These are phyloP conservation scores for Drosophila birchii DNA, from an alignment of 2,888 invertebrate species.

Conservation along the genomic window DNA sequence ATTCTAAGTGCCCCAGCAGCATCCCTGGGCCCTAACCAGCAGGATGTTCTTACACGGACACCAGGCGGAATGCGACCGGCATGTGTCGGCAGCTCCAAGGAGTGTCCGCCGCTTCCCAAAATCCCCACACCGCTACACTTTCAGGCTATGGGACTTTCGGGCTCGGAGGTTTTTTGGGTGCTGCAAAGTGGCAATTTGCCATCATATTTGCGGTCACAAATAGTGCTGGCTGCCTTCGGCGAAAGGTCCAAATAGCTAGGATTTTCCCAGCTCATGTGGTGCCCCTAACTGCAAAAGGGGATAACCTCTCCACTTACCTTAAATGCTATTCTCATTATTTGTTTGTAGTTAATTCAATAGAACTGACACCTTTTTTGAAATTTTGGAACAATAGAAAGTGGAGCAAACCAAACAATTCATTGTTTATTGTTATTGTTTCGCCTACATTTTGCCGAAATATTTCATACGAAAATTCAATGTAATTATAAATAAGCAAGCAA, in stretches of 20 bases:
- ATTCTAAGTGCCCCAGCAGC: constrained; percentile 51
- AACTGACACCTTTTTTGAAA: neutral
- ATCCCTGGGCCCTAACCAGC: constrained; percentile 7
- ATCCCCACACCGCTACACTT: neutral
- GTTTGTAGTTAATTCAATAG: neutral
- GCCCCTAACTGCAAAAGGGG: neutral
- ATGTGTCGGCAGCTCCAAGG: constrained; percentile 44
- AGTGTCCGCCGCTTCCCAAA: constrained; percentile 1
- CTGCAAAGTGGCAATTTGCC: constrained; percentile 62
- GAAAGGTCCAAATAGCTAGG: constrained; percentile 12
- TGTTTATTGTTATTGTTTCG: constrained; percentile 1
- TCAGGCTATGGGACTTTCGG: constrained; percentile 22
- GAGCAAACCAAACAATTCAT: neutral
- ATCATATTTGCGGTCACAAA: constrained; percentile 54
- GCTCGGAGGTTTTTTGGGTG: constrained; percentile 44
- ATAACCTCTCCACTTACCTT: constrained; percentile 3
- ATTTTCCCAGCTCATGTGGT: constrained; percentile 11
- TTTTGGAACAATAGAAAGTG: neutral
- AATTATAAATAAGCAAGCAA: neutral
- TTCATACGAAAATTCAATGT: neutral
- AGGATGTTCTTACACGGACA: constrained; percentile 29
- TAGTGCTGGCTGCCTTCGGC: constrained; percentile 17
- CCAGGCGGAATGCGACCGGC: constrained; percentile 31
- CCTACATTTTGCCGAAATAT: neutral
- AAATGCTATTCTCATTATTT: constrained; percentile 4